These are phyloP conservation scores for Dicentrarchus labrax DNA, from an alignment of 2,113 vertebrate species.

Conservation along the genomic window DNA sequence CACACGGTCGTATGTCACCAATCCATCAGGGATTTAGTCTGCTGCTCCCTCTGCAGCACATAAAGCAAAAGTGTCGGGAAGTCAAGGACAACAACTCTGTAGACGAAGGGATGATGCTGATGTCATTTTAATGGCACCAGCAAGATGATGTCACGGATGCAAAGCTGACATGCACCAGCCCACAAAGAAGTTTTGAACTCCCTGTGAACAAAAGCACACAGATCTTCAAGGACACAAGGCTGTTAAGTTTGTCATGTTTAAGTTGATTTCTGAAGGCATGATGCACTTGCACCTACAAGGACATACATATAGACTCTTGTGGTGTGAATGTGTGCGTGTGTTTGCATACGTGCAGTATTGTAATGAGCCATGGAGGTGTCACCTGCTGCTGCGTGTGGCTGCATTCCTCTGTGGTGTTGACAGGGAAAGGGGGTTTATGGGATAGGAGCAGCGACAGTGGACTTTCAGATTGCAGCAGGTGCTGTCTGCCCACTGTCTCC, in stretches of 20 bases:
- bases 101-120: background rate
- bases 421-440: slow-evolving; percentile 51
- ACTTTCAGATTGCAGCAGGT: slow-evolving; percentile 73
- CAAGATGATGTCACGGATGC: slow-evolving; percentile 32
- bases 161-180: slow-evolving; percentile 22
- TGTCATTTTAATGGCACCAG: slow-evolving; percentile 31
- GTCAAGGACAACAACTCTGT: slow-evolving; percentile 46
- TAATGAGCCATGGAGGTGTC: slow-evolving; percentile 56
- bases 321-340: slow-evolving; percentile 13
- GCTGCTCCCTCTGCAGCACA: slow-evolving; percentile 20
- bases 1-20: slow-evolving; percentile 13
- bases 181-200: slow-evolving; percentile 2
- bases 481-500: slow-evolving; percentile 61
- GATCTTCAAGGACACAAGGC: slow-evolving; percentile 5
- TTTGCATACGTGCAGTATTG: slow-evolving; percentile 29
- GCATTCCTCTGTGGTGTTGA: slow-evolving; percentile 60
- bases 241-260: background rate
- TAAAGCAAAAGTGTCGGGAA: slow-evolving; percentile 24
- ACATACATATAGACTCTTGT: slow-evolving; percentile 8
- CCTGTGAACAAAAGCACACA: background rate
- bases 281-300: slow-evolving; percentile 18
- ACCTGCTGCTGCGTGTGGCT: slow-evolving; percentile 58
- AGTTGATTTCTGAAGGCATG: slow-evolving; percentile 26
- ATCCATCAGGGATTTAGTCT: slow-evolving; percentile 27
- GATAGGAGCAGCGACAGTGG: slow-evolving; percentile 59